Base-by-base conservation (phyloP, 1,140 invertebrate species). In the Metopolophium dirhodum region DNA sequence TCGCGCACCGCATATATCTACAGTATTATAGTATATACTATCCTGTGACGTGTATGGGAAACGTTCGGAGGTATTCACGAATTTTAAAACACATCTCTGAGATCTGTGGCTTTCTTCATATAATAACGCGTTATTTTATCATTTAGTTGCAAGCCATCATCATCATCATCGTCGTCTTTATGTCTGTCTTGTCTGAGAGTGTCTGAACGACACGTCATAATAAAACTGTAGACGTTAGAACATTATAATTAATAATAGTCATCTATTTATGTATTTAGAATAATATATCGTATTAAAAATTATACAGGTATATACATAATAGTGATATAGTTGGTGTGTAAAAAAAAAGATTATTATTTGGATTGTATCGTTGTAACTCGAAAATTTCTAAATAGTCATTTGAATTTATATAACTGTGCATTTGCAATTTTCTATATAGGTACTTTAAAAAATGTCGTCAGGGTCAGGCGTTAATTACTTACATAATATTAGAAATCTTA, bases 31-130 rank as follows among this genome's bases (percentile, higher is more conserved):
- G 61, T n/a, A n/a, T 68, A n/a, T 20, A 68, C 30, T n/a, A n/a
- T 77, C 61, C 61, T n/a, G 61, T n/a, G 61, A 77, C 61, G 61
- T 77, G 61, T 77, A 77, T n/a, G 61, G 61, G 61, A 77, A 77
- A 77, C n/a, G 61, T n/a, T 77, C 14, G 61, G 61, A 1, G 30
- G 61, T 77, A 18, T 77, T 77, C 61, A 77, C n/a, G 61, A 77
- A 77, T 77, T 77, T n/a, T 77, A 68, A 68, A 68, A 68, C 61
- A n/a, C 61, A 77, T 35, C 30, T n/a, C n/a, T n/a, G 61, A 77
- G 61, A 77, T 77, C 61, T 14, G 61, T 0, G n/a, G 61, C 61
- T 77, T 77, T 77, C 61, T n/a, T 77, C 61, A 14, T 77, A 77
- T 77, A 18, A 68, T 68, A 68, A 30, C 26, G 61, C 61, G 11